Evolutionary conservation across 2,113 vertebrate species (phyloP).

Genomic region (Lophochroa leadbeateri): DNA sequence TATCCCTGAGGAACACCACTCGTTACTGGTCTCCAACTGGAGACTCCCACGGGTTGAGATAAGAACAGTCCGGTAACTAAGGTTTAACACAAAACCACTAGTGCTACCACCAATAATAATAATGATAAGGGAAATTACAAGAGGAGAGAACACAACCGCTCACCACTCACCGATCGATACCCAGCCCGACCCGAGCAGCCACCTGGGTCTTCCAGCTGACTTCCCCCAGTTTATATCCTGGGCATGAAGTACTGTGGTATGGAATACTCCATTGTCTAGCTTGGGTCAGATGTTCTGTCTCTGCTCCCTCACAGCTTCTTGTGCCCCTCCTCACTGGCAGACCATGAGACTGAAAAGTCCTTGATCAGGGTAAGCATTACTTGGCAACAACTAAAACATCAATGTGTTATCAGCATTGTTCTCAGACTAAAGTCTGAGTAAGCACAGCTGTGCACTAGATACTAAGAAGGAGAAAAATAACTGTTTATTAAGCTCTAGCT

Average conservation of each 20-base stretch:
- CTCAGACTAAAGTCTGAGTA: neutral
- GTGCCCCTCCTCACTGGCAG: neutral
- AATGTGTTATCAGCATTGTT: neutral
- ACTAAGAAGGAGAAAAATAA: neutral
- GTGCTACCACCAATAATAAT: no score
- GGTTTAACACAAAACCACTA: no score
- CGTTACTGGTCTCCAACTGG: no score
- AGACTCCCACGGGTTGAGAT: no score
- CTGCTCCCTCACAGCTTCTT: neutral
- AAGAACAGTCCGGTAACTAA: no score
- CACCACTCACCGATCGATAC: neutral
- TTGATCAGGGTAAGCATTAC: neutral
- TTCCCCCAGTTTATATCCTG: neutral
- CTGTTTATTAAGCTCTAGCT: neutral
- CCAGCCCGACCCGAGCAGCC: neutral
- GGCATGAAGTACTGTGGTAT: neutral
- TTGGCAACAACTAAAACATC: neutral
- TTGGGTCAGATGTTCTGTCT: neutral
- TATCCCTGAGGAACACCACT: no score
- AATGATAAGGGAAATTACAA: neutral
- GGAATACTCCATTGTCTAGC: neutral
- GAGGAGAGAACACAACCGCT: neutral
- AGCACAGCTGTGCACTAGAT: neutral
- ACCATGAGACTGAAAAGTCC: neutral
- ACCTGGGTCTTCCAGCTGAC: neutral